Conservation (phyloP, 2,888 invertebrate genomes). For the Crepidodera aurea region DNA sequence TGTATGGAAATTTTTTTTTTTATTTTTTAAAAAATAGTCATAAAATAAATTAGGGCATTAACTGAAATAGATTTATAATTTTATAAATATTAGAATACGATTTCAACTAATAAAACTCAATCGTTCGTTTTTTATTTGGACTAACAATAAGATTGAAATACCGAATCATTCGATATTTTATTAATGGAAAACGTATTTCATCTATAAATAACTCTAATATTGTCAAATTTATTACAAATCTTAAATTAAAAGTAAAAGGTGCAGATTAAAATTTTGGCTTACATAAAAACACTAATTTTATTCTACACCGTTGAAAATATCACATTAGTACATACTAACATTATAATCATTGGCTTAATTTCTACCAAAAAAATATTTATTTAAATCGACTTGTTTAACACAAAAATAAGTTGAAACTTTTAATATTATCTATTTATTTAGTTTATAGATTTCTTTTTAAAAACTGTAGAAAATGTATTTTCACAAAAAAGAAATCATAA, state of each 20-base stretch:
- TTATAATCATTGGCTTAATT: slow-evolving; percentile 25
- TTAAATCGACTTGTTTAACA: slow-evolving; percentile 1
- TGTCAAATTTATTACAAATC: slow-evolving; percentile 34
- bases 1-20: too few relatives aligned
- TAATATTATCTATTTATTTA: not conserved
- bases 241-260: slow-evolving; percentile 20
- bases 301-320: slow-evolving; percentile 28
- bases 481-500: slow-evolving; percentile 5
- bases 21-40: not conserved
- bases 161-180: not conserved
- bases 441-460: slow-evolving; percentile 10
- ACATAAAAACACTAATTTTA: slow-evolving; percentile 9
- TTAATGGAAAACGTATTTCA: slow-evolving; percentile 4
- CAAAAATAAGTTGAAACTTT: slow-evolving; percentile 4
- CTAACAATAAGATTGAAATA: too few relatives aligned
- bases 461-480: slow-evolving; percentile 21
- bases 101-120: not conserved
- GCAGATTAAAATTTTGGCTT: slow-evolving; percentile 12
- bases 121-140: too few relatives aligned
- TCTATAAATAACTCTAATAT: slow-evolving; percentile 35
- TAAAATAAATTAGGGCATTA: not conserved
- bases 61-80: not conserved
- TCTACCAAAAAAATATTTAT: slow-evolving; percentile 16
- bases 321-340: slow-evolving; percentile 30
- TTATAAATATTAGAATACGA: not conserved